Evolutionary conservation across 2,797 vertebrate species (phyloP), one percentile per base, ranked within the genome.

Genomic region (Pempheris klunzingeri): DNA sequence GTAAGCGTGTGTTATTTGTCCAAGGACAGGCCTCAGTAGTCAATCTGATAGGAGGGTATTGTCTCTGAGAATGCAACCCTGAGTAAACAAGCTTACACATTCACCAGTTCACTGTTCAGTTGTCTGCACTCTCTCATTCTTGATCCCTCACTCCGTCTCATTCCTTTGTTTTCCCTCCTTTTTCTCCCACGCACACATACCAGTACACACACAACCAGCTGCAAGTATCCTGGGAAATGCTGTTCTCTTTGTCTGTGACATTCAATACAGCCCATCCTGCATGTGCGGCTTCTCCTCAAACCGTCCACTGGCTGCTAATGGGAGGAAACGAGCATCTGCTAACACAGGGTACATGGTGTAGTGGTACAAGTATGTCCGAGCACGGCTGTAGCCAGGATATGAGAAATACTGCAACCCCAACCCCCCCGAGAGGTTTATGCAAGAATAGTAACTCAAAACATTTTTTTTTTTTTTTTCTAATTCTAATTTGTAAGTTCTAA

Each of bases 201-300:
- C n/a, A 4, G 30, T 36, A 32, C 10, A 63, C 46, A 61, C 66
- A 68, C 65, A 80, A 49, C 79, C 79, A 87, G 88, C 66, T 85
- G 73, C 54, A n/a, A 68, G 77, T 75, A 72, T 89, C 80, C 78
- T 64, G 71, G 71, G 75, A 81, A 80, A 80, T 58, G 70, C 15
- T 58, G 64, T 36, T 65, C 22, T 89, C 82, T 83, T 85, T 85
- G 83, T 90, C 60, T 61, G 69, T 80, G 85, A 83, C 81, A 85
- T 87, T 88, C 50, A 85, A 83, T 81, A 59, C 75, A 84, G 73
- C 72, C 65, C 47, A 43, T 83, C 67, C 43, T 74, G 59, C 61
- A 68, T 83, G 64, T 74, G 54, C 58, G 71, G 36, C 65, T 62
- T 80, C 49, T 46, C 59, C 53, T 58, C 53, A 47, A 74, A 43